Evolutionary conservation across 2,888 invertebrate genomes (phyloP), one percentile per base, ranked within the genome.

Genomic region (Liodrosophila aerea): DNA sequence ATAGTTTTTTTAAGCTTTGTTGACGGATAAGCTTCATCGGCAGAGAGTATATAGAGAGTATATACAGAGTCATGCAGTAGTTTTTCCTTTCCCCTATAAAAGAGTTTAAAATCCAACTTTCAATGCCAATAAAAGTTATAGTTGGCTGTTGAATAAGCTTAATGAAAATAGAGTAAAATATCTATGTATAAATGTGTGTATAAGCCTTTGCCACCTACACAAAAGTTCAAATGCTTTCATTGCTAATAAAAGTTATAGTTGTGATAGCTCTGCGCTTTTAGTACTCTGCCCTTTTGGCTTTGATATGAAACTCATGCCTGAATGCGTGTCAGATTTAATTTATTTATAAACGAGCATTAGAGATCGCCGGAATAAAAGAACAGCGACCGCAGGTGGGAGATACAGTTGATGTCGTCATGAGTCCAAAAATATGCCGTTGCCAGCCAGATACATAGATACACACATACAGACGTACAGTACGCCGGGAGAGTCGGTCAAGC

Each of bases 391-490:
- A 63, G 61, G 57, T 65, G 58, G 36, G 33, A 64, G 74, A 61
- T n/a, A 43, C 33, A 40, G 22, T 41, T 44, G 67, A 52, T 72
- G 67, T 85, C 84, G 86, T 85, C 84, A 81, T 74, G 60, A 64
- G 31, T 52, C 62, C 71, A 54, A 84, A 76, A 80, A 81, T 82
- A 76, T 56, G 47, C 61, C 68, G 56, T 57, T 59, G 50, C 33
- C 22, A 22, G 5, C 3, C 22, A 22, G 5, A 22, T 22, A 2
- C 5, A 2, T 4, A 5, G 3, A 22, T 5, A 22, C 22, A 22
- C 22, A 22, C 22, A 2, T 5, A 22, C 5, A 22, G 22, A 22
- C 22, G n/a, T n/a, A n/a, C n/a, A n/a, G n/a, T n/a, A n/a, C n/a
- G n/a, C 33, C 12, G 16, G 16, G 44, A 30, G 29, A 59, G 52